These are phyloP conservation scores for Zaprionus capensis DNA, from an alignment of 1,140 invertebrate species.

Conservation along the genomic window DNA sequence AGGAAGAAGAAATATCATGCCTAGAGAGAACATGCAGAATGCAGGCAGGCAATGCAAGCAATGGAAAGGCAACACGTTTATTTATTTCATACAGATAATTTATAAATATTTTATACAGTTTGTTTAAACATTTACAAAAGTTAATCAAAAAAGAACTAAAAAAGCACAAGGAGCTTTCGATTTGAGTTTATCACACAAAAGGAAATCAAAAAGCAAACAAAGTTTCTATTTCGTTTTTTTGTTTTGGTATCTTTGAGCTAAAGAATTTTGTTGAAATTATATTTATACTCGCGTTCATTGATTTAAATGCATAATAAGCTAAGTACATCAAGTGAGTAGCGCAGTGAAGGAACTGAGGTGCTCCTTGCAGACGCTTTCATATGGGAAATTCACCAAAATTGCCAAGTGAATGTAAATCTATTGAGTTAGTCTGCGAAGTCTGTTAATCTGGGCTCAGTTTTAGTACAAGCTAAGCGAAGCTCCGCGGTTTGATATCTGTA, in stretches of 20 bases:
- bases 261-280: constrained; percentile 37
- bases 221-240: constrained; percentile 17
- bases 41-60: constrained; percentile 41
- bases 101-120: constrained; percentile 61
- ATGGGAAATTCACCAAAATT: constrained; percentile 30
- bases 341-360: not conserved
- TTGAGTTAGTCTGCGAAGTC: constrained; percentile 25
- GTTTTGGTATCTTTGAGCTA: constrained; percentile 55
- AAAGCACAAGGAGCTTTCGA: constrained; percentile 67
- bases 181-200: constrained; percentile 66
- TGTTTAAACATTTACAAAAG: constrained; percentile 75
- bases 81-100: constrained; percentile 76
- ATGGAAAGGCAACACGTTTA: constrained; percentile 51
- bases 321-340: constrained; percentile 33
- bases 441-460: constrained; percentile 28
- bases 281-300: constrained; percentile 19
- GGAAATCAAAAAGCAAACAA: constrained; percentile 41
- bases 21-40: constrained; percentile 40
- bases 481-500: constrained; percentile 11
- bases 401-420: constrained; percentile 34
- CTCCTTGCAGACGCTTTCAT: constrained; percentile 3
- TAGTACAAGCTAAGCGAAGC: constrained; percentile 17
- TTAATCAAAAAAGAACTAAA: constrained; percentile 46
- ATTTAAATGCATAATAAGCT: constrained; percentile 48
- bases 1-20: constrained; percentile 35